Evolutionary conservation across 2,888 invertebrate species (phyloP), one percentile per base, ranked within the genome.

Genomic region (Hypolimnas misippus): DNA sequence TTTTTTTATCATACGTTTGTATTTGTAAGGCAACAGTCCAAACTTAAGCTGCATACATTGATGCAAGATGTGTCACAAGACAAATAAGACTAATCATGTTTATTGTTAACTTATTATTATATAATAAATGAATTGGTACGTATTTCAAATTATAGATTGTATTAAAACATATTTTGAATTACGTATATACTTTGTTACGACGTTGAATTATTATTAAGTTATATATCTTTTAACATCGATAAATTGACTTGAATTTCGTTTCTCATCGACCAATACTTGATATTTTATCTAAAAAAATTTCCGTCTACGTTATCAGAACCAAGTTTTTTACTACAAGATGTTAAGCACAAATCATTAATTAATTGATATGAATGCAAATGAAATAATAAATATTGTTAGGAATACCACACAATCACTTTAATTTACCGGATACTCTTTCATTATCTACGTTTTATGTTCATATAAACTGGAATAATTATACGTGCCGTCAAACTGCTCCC

Each of bases 391-490:
- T 40, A 33, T 29, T 44, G 10, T 33, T 31, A 8, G 16, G 4
- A 10, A 14, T 52, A 57, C 42, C n/a, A n/a, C n/a, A n/a, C 12
- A 21, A 17, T 46, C 31, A 12, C n/a, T 49, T 62, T 50, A 8
- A 33, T 21, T 50, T 7, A 50, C 31, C 33, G 56, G 31, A 51
- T 29, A 51, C 40, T 46, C 54, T 21, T 56, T 33, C 16, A 44
- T 35, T 46, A 29, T 46, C 16, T 21, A 53, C 12, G 4, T 25
- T 14, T 52, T 56, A 35, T 10, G 38, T 62, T 40, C 56, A 33
- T 51, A 56, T 44, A 56, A 56, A 35, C 16, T 50, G 53, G 38
- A 8, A 25, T 46, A 58, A 57, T 57, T 63, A 57, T 38, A 57
- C 31, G 35, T 17, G 5, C 16, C 19, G 59, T 46, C 46, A 49